These are phyloP conservation scores for Morpho achilles DNA, from an alignment of 2,888 invertebrate species.

Conservation along the genomic window DNA sequence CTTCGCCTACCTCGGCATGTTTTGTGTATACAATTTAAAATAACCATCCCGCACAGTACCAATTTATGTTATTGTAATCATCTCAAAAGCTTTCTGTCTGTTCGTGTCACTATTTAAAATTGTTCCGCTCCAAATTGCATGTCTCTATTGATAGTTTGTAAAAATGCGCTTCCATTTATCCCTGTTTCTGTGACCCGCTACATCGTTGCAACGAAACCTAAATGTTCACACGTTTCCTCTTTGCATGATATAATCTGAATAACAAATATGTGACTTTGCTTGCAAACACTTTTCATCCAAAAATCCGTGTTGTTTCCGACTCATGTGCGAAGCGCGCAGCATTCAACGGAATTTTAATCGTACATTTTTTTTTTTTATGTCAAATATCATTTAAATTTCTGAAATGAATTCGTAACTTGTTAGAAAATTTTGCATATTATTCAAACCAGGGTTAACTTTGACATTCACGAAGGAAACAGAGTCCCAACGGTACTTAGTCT, in stretches of 20 bases:
- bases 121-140: constrained; percentile 20
- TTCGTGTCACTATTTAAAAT: constrained; percentile 7
- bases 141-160: constrained; percentile 18
- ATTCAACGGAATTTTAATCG: constrained; percentile 15
- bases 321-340: constrained; percentile 17
- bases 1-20: constrained; percentile 23
- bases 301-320: constrained; percentile 19
- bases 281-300: constrained; percentile 20
- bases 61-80: constrained; percentile 7
- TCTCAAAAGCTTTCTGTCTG: constrained; percentile 12
- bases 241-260: constrained; percentile 26
- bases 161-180: constrained; percentile 14
- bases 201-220: constrained; percentile 20
- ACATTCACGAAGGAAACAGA: no score
- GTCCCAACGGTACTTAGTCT: no score
- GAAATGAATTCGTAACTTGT: neutral
- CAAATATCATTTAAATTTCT: constrained; percentile 4
- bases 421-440: neutral
- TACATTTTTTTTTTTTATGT: constrained; percentile 5
- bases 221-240: constrained; percentile 22
- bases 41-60: constrained; percentile 12
- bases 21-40: constrained; percentile 9
- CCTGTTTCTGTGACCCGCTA: constrained; percentile 14
- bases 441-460: no score
- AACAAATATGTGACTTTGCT: constrained; percentile 22